phyloP scores from a whole-genome alignment of 2,888 invertebrate genomes.

The Drosophila pseudotakahashii region DNA sequence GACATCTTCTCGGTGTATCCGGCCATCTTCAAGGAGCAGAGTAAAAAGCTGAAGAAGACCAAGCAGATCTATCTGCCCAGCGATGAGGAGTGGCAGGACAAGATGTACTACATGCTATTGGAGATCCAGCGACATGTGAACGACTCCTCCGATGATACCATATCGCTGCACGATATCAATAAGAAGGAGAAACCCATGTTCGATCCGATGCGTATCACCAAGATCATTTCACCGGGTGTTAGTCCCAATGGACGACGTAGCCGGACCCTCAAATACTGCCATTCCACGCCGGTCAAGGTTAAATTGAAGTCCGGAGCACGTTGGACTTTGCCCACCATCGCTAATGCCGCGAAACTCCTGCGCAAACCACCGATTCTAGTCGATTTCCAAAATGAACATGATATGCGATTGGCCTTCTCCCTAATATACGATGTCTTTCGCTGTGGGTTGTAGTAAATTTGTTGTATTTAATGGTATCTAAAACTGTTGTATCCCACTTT shows the following conservation, averaged over 20 bases:
- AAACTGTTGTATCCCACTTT: constrained; percentile 16
- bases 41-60: constrained; percentile 84
- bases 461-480: no score
- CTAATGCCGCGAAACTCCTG: constrained; percentile 81
- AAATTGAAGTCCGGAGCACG: constrained; percentile 63
- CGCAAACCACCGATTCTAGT: constrained; percentile 76
- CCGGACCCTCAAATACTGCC: constrained; percentile 58
- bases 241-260: constrained; percentile 71
- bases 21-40: constrained; percentile 87
- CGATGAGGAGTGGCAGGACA: constrained; percentile 86
- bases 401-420: constrained; percentile 86
- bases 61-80: constrained; percentile 85
- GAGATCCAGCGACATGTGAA: constrained; percentile 85
- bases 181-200: constrained; percentile 78
- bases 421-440: constrained; percentile 86
- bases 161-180: constrained; percentile 71
- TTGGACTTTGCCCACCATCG: constrained; percentile 79
- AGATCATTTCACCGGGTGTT: constrained; percentile 68
- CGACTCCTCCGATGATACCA: constrained; percentile 75
- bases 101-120: constrained; percentile 86
- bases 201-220: constrained; percentile 70
- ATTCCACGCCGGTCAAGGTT: constrained; percentile 73
- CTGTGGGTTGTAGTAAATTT: constrained; percentile 71
- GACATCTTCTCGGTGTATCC: constrained; percentile 89
- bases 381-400: constrained; percentile 84